Evolutionary conservation across 2,797 vertebrate genomes (phyloP), one percentile per base, ranked within the genome.

Genomic region (Anolis apletophallus): DNA sequence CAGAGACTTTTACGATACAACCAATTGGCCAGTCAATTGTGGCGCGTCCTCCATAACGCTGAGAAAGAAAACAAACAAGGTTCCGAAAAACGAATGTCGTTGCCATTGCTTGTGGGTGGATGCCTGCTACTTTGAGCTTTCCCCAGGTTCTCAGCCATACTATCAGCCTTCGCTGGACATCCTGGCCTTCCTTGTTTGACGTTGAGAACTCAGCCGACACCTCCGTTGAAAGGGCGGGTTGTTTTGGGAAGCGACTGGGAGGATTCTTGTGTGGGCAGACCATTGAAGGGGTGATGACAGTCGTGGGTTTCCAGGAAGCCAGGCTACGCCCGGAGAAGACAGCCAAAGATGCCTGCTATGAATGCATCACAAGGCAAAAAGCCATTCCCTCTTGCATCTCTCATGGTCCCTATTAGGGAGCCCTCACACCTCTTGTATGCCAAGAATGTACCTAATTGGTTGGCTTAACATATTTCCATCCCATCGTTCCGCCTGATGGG

Each of bases 251-350:
- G 91, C 86, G 87, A 90, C 88, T 54, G 92, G 93, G 94, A 88
- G 77, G 78, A 34, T 40, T 26, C 88, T 83, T 16, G 29, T 40
- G 64, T 29, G 46, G 46, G 26, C 78, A 52, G 94, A 94, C 95
- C 95, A 96, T 93, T 97, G 94, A 97, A 95, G 94, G 95, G 96
- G 96, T 81, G 97, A 97, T 97, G 97, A 98, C 96, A 97, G 97
- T 95, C 86, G 84, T 93, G 93, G 95, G 89, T 93, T 92, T 71
- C 93, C 94, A 96, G 92, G 94, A 95, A 95, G 95, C 92, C 90
- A 90, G 90, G 91, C 95, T 96, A 95, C 94, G 92, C 88, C 90
- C 82, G 46, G 61, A 80, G 90, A 87, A 78, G 90, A 69, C 71
- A 77, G 90, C 29, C 80, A 74, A 92, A 88, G 88, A 90, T 69